Evolutionary conservation across 1,140 invertebrate species (phyloP).

Genomic region (Bombus haemorrhoidalis): DNA sequence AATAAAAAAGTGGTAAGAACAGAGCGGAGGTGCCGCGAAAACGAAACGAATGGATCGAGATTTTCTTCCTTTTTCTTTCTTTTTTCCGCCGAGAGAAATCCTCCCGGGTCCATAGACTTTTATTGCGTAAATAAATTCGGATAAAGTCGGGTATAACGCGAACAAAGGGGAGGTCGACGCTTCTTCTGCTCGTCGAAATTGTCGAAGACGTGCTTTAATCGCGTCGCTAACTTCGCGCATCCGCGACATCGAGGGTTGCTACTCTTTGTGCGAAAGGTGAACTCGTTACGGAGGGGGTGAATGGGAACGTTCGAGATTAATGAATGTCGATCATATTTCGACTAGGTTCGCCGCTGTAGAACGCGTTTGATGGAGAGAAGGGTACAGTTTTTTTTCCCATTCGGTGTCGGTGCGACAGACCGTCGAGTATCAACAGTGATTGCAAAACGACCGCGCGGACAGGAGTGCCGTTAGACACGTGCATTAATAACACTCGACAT

Average conservation of each 20-base stretch:
- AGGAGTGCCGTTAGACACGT: constrained; percentile 51
- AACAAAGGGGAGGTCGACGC: not conserved
- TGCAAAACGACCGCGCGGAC: constrained; percentile 52
- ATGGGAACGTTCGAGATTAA: constrained; percentile 43
- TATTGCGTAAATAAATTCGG: not conserved
- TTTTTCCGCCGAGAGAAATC: not conserved
- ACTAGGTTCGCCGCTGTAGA: constrained; percentile 15
- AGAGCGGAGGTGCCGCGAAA: not conserved
- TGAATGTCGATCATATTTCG: constrained; percentile 51
- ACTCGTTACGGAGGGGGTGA: constrained; percentile 38
- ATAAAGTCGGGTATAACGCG: not conserved
- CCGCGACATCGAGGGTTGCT: constrained; percentile 22
- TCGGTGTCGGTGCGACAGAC: constrained; percentile 49
- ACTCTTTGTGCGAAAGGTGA: constrained; percentile 21
- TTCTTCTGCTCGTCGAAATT: not conserved
- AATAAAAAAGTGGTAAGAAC: constrained; percentile 57
- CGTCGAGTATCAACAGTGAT: constrained; percentile 49
- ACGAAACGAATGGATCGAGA: constrained; percentile 40
- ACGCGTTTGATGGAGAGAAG: constrained; percentile 47
- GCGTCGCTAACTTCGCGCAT: constrained; percentile 1
- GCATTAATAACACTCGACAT: constrained; percentile 56
- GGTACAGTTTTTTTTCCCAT: constrained; percentile 38
- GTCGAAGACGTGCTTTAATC: not conserved
- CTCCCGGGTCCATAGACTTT: not conserved
- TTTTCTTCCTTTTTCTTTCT: not conserved